phyloP scores from a whole-genome alignment of 2,113 vertebrate genomes.

The Petaurus breviceps region DNA sequence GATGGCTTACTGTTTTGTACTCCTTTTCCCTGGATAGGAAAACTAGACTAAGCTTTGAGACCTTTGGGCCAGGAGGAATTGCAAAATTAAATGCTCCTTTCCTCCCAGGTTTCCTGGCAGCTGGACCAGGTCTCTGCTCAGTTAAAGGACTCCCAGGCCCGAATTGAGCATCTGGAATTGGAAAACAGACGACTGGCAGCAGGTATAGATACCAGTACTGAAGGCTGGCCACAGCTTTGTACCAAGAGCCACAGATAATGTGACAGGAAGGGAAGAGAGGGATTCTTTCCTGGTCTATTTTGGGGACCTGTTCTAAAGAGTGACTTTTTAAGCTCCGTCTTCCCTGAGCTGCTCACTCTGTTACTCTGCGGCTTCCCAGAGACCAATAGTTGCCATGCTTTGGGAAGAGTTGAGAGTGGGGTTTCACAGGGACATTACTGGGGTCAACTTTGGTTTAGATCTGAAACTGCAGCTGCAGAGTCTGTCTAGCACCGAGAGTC shows the following conservation, averaged over 20 bases:
- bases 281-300: background rate
- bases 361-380: background rate
- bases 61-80: conserved; percentile 47
- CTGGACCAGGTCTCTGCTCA: conserved; percentile 71
- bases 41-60: conserved; percentile 36
- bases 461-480: conserved; percentile 75
- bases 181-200: conserved; percentile 73
- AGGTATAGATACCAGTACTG: conserved; percentile 72
- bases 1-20: conserved; percentile 35
- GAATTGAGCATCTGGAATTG: conserved; percentile 74
- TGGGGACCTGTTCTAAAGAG: background rate
- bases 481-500: conserved; percentile 76
- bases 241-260: background rate
- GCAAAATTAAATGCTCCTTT: conserved; percentile 42
- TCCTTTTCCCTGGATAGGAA: conserved; percentile 20
- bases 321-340: background rate
- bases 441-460: conserved; percentile 75
- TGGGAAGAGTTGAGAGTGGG: background rate
- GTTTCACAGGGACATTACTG: conserved; percentile 36
- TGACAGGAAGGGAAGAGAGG: background rate
- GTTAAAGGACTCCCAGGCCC: conserved; percentile 55
- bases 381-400: background rate
- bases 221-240: background rate
- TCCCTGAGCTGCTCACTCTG: background rate
- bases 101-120: conserved; percentile 72